phyloP scores from a whole-genome alignment of 2,113 vertebrate genomes.

The Theropithecus gelada region DNA sequence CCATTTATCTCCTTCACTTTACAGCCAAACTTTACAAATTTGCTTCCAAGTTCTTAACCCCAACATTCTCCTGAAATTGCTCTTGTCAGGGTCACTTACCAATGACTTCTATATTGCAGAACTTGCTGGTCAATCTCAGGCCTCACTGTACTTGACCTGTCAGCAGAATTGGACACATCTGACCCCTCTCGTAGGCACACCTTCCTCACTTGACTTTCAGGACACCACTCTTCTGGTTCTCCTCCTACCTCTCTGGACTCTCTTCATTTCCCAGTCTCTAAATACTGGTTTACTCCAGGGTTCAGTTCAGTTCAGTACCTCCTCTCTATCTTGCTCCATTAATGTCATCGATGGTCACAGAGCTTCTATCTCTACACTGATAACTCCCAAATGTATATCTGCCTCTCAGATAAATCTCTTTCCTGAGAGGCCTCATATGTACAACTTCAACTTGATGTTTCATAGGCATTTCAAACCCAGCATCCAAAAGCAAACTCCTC shows the following conservation, averaged over 20 bases:
- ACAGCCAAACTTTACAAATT: not conserved
- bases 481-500: not conserved
- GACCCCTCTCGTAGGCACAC: not conserved
- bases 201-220: not conserved
- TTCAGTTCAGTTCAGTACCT: not conserved
- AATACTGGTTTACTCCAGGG: not conserved
- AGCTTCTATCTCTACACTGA: not conserved
- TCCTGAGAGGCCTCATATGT: not conserved
- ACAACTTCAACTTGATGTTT: not conserved
- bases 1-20: constrained; percentile 26
- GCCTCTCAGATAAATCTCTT: not conserved
- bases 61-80: constrained; percentile 3
- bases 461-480: not conserved
- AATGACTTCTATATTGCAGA: not conserved
- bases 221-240: not conserved
- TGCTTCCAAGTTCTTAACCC: not conserved
- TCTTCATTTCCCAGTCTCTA: not conserved
- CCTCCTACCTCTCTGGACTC: not conserved
- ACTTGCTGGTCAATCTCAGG: not conserved
- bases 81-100: not conserved
- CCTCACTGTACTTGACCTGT: not conserved
- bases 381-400: not conserved
- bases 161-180: not conserved
- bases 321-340: not conserved
- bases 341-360: not conserved